phyloP scores from a whole-genome alignment of 2,113 vertebrate genomes.

The Muntiacus reevesi region DNA sequence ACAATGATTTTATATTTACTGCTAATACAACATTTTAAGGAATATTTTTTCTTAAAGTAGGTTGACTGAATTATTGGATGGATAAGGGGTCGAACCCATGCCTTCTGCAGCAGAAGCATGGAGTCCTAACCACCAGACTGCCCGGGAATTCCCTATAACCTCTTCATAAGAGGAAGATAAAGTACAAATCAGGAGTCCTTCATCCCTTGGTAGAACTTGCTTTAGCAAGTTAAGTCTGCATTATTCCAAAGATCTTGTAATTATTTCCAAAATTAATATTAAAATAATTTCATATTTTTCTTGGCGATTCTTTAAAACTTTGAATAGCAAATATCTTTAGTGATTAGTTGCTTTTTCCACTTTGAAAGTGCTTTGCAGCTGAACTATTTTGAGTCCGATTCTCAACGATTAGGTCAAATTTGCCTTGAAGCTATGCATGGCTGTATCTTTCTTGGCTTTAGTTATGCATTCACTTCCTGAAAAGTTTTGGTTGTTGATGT shows the following conservation, averaged over 20 bases:
- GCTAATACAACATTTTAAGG: neutral
- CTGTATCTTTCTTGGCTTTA: neutral
- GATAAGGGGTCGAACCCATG: neutral
- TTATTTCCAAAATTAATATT: neutral
- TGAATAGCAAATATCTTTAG: neutral
- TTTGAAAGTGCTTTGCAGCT: neutral
- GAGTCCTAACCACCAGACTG: neutral
- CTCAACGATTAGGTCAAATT: neutral
- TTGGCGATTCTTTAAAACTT: neutral
- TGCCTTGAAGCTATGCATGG: neutral
- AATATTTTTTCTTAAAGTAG: neutral
- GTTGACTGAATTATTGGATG: neutral
- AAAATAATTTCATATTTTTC: neutral
- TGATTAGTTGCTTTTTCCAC: neutral
- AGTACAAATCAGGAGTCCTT: neutral
- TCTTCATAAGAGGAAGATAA: neutral
- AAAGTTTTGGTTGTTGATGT: neutral
- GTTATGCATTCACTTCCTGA: neutral
- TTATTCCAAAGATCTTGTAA: constrained; percentile 1
- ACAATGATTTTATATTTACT: neutral
- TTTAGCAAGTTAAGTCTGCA: neutral
- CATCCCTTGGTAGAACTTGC: neutral
- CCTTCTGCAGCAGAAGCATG: neutral
- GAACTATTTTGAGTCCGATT: neutral
- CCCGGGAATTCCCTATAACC: neutral